These are phyloP conservation scores for Macrostomum lignano DNA, from an alignment of 1,140 invertebrate species.

Conservation along the genomic window DNA sequence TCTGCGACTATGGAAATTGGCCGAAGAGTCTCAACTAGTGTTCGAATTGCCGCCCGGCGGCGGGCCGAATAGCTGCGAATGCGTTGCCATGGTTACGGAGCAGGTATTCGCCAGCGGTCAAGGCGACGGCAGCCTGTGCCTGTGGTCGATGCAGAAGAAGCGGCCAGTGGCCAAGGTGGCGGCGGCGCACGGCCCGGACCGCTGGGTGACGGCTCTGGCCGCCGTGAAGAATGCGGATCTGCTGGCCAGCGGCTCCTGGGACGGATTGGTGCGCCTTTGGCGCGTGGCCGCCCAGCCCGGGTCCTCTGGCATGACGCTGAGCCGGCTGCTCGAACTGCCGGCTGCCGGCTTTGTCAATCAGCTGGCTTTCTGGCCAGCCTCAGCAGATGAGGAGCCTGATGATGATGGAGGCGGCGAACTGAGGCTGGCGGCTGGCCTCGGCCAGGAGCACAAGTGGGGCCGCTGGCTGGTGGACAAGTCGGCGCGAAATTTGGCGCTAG, in stretches of 20 bases:
- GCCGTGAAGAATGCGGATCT: constrained; percentile 56
- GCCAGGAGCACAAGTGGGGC: constrained; percentile 67
- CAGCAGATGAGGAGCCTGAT: too few relatives aligned
- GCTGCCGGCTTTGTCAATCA: constrained; percentile 1
- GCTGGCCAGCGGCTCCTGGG: constrained; percentile 46
- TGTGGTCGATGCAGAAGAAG: constrained; percentile 67
- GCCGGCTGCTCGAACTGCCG: background rate
- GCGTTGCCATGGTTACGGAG: constrained; percentile 59
- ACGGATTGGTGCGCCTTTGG: constrained; percentile 58
- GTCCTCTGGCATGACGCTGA: background rate
- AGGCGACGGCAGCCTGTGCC: constrained; percentile 32
- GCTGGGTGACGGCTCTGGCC: constrained; percentile 56
- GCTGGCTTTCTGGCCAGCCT: constrained; percentile 6
- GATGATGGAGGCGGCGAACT: too few relatives aligned
- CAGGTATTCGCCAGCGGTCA: constrained; percentile 60
- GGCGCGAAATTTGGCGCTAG: too few relatives aligned
- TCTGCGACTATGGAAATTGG: constrained; percentile 70
- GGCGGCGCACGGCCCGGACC: constrained; percentile 44
- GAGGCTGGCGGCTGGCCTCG: constrained; percentile 58
- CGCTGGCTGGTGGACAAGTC: too few relatives aligned
- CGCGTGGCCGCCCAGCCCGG: too few relatives aligned
- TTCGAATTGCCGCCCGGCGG: constrained; percentile 70
- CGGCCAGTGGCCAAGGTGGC: constrained; percentile 43
- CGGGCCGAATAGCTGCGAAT: constrained; percentile 38
- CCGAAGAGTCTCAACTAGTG: constrained; percentile 74